Evolutionary conservation across 2,113 vertebrate species (phyloP), one percentile per base, ranked within the genome.

Genomic region (human (Homo sapiens)): DNA sequence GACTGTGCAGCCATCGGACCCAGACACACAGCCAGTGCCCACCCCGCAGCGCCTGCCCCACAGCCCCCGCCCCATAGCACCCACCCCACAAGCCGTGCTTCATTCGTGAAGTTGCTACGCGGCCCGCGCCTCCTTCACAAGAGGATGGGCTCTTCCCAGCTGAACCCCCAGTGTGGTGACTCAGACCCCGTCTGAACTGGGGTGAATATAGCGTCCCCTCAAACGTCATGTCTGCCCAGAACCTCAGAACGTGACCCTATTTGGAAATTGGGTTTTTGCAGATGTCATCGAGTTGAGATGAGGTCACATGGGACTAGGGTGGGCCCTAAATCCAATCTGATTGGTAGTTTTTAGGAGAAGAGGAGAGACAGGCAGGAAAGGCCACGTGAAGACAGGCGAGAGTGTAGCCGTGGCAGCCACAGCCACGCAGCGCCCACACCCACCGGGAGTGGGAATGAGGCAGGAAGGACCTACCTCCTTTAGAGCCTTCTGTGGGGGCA

Each of bases 251-350:
- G 14, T 45, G 35, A 45, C 32, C 20, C 43, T 5, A 0, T 25
- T 50, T n/a, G 66, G 32, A 43, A 59, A 43, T 0, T 3, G 48
- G 43, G 13, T 52, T 50, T 82, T 48, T 78, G 30, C 48, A 14
- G 35, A 9, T 11, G n/a, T 35, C 0, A 32, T 25, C 4, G 61
- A 27, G 20, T 45, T 45, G 7, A 30, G 73, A 7, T 10, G 23
- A 40, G 23, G 50, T n/a, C 25, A 3, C 1, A 8, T 35, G 27
- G 59, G 9, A 18, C 17, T 10, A 2, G 23, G 43, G 3, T 6
- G 12, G 78, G 18, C 55, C 40, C 52, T 40, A 4, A 11, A 6
- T 23, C 20, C 3, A 1, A 0, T 3, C 22, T 0, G 32, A 1
- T 30, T 3, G 5, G 38, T 22, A 30, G 35, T n/a, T 57, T 64